phyloP scores from a whole-genome alignment of 2,888 invertebrate species.

The Morpho helenor region DNA sequence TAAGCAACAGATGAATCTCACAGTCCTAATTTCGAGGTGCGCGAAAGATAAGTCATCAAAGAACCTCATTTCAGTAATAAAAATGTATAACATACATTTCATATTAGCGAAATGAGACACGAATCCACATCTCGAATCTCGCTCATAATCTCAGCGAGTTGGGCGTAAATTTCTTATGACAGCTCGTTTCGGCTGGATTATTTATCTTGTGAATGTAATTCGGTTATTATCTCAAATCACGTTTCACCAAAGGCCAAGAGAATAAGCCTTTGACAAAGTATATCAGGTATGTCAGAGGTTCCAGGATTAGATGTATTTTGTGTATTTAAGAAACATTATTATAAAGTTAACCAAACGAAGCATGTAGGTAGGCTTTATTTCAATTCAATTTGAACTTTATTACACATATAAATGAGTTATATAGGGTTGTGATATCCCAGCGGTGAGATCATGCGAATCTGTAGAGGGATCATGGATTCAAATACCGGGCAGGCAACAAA shows the following conservation, averaged over 20 bases:
- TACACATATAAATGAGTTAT: too few species aligned
- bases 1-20: too few species aligned
- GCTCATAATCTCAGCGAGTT: constrained; percentile 5
- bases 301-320: too few species aligned
- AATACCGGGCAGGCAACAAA: too few species aligned
- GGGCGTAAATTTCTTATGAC: constrained; percentile 13
- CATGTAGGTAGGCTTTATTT: too few species aligned
- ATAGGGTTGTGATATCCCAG: too few species aligned
- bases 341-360: too few species aligned
- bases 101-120: constrained; percentile 7
- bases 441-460: too few species aligned
- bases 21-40: neutral
- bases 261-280: constrained; percentile 6
- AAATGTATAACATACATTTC: neutral
- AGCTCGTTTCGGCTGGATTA: constrained; percentile 16
- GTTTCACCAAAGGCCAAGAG: constrained; percentile 9
- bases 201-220: constrained; percentile 17
- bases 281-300: neutral
- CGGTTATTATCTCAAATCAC: constrained; percentile 12
- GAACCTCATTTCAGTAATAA: neutral
- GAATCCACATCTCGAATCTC: constrained; percentile 7
- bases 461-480: too few species aligned
- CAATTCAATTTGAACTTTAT: too few species aligned
- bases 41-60: neutral
- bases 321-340: too few species aligned